Evolutionary conservation across 2,113 vertebrate genomes (phyloP), one percentile per base, ranked within the genome.

Genomic region (Pteruthius melanotis): DNA sequence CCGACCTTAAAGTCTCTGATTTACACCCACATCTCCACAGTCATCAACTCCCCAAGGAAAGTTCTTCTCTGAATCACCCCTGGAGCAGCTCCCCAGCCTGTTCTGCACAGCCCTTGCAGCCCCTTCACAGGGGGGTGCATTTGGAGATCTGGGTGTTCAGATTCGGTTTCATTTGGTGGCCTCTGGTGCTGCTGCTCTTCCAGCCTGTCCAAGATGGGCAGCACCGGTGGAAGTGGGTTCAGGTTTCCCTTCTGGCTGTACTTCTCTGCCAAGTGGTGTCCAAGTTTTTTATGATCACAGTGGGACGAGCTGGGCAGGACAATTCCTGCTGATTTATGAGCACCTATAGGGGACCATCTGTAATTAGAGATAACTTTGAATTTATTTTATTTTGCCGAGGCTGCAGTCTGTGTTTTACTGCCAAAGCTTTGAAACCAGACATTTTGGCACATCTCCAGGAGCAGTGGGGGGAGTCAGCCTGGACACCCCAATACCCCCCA

Each of bases 21-120:
- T 76, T 31, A 7, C 7, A 31, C 30, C 21, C 44, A 6, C 13
- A 8, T 31, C 13, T 61, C n/a, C 0, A 0, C 1, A 17, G 23
- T 1, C 10, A 19, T 10, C 35, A 61, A 39, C 24, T 35, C 30
- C 7, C 13, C 16, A 39, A 33, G 49, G 4, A 5, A 26, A 54
- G 20, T 10, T 40, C 56, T 8, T 15, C 57, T 27, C 49, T 3
- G 1, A 33, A 4, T 5, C 2, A 13, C 5, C 23, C 39, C 11
- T 9, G 5, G 27, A 20, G 65, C 11, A 42, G 11, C 45, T 77
- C 1, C 0, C 20, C 56, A 52, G 22, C 30, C 35, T 14, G n/a
- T 22, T 70, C 31, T 60, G 22, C 28, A 6, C 44, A 50, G 15
- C 20, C 2, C 40, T 37, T 11, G 31, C 44, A 78, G 53, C 5